Conservation (phyloP, 2,113 vertebrate genomes). For the Elaphurus davidianus region DNA sequence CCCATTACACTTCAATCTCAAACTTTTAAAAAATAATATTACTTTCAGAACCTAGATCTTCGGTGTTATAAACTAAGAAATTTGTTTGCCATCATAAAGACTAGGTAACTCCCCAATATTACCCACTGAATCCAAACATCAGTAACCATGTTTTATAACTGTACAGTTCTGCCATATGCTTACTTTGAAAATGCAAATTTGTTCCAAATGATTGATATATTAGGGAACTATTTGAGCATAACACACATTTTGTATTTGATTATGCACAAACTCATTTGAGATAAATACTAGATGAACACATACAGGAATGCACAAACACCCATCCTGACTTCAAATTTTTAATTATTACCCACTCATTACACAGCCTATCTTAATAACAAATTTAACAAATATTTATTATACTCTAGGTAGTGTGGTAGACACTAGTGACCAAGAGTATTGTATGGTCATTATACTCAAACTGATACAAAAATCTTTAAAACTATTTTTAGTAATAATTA, state of each 20-base stretch:
- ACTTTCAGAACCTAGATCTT: background rate
- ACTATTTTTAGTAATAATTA: background rate
- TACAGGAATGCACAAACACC: background rate
- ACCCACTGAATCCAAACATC: background rate
- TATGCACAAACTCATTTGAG: background rate
- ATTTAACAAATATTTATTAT: background rate
- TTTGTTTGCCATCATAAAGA: background rate
- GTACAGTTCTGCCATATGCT: background rate
- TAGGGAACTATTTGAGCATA: background rate
- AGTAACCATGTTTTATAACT: background rate
- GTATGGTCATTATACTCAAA: background rate
- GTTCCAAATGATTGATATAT: background rate
- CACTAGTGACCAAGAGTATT: background rate
- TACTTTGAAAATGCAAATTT: slow-evolving; percentile 12
- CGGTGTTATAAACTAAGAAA: background rate
- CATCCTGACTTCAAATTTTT: background rate
- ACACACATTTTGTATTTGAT: background rate
- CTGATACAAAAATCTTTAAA: background rate
- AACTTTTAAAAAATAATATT: background rate
- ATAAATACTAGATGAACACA: background rate
- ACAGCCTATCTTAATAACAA: background rate
- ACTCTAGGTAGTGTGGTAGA: background rate
- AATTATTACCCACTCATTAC: background rate
- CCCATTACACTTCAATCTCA: background rate
- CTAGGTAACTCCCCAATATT: background rate